Base-by-base conservation (phyloP, 2,113 vertebrate genomes). In the Orthonyx spaldingii region DNA sequence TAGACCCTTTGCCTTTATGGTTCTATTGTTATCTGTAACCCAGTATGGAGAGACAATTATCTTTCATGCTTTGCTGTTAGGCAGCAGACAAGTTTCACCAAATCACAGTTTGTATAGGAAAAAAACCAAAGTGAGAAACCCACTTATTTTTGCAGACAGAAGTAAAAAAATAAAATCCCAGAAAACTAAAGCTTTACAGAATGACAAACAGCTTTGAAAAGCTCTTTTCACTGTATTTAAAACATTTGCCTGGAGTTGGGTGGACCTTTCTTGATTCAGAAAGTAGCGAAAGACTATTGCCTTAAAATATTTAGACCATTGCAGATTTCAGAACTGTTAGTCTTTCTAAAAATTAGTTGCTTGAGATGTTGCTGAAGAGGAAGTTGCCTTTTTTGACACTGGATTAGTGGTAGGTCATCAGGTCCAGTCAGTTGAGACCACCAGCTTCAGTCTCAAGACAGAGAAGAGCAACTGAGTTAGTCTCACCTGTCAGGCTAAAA, bases 231-330 rank as follows among this genome's bases (percentile, higher is more conserved):
- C 35, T 42, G 71, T 44, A 19, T 95, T 97, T 92, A 42, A 74
- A 96, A 83, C 23, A 19, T 91, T 91, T 7, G 4, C 82, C 81
- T 92, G 60, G 89, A 94, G 87, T 69, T 5, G 4, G 59, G 30
- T 92, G 84, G 61, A 93, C 81, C 94, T 92, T 84, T 76, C 66
- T 56, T 95, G 87, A 97, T 97, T 95, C 86, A 96, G 84, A 95
- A 97, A 90, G 75, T 61, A 85, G 93, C 96, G 93, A 93, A 97
- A 97, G 39, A 84, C 57, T 95, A 93, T 87, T 74, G 76, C 81
- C 61, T 89, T 64, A 16, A 86, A 93, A 87, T 96, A 93, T 93
- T 96, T 96, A 94, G 86, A 91, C 69, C 79, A 22, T 19, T 92
- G 53, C 22, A 81, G 88, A 94, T 95, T 94, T 86, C 88, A 94